A percentile compares a stretch with the other conserved stretches of the same genome.
These are phyloP conservation scores for Tyto alba DNA, from an alignment of 2,113 vertebrate genomes.

Conservation along the genomic window DNA sequence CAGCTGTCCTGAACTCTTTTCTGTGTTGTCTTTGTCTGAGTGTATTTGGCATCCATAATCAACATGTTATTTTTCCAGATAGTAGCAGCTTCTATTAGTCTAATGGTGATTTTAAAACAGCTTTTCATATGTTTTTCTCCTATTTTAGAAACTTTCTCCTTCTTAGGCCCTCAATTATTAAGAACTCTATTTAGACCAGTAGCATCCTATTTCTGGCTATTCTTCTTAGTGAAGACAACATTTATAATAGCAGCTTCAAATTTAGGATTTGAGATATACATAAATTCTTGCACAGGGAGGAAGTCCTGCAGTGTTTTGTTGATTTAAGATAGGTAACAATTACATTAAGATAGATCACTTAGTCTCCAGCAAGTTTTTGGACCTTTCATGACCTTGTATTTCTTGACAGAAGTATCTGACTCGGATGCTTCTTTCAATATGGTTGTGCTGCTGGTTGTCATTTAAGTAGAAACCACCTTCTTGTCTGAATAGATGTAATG, in stretches of 20 bases:
- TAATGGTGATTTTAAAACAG: not conserved
- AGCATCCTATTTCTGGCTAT: not conserved
- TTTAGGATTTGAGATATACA: not conserved
- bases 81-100: not conserved
- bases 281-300: not conserved
- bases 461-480: not conserved
- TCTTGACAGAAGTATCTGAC: not conserved
- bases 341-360: not conserved
- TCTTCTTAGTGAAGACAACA: not conserved
- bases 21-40: not conserved
- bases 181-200: not conserved
- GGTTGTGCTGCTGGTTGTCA: not conserved
- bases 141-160: not conserved
- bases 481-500: not conserved
- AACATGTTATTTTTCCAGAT: not conserved
- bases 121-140: not conserved
- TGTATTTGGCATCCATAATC: not conserved
- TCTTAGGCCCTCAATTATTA: not conserved
- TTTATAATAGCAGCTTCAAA: not conserved
- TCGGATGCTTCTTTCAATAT: not conserved
- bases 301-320: not conserved
- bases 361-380: not conserved
- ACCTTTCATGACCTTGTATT: not conserved
- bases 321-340: not conserved
- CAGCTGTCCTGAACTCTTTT: not conserved